These are phyloP conservation scores for Calephelis perditalis DNA, from an alignment of 2,888 invertebrate genomes.

Conservation along the genomic window DNA sequence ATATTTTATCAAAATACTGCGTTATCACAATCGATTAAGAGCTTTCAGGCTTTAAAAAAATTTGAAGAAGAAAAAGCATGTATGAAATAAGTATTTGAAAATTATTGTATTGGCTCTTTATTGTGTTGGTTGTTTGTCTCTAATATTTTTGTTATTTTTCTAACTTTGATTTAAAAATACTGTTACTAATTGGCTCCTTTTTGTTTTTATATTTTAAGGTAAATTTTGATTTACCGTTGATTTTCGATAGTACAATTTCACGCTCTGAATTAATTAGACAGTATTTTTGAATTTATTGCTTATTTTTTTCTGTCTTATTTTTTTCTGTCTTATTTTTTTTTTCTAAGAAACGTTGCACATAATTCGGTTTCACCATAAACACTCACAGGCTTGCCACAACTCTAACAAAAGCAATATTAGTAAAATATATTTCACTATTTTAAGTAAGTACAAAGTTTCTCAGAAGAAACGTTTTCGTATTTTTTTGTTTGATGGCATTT, in stretches of 20 bases:
- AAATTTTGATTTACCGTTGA: no score
- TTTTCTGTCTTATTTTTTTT: not conserved
- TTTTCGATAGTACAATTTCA: no score
- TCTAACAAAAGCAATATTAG: not conserved
- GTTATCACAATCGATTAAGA: slow-evolving; percentile 69
- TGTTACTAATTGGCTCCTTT: no score
- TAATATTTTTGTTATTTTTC: slow-evolving; percentile 23
- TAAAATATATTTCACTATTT: no score
- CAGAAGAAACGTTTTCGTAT: no score
- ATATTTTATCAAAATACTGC: slow-evolving; percentile 34
- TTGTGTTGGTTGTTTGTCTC: slow-evolving; percentile 46
- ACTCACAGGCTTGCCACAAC: not conserved
- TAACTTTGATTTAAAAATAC: no score
- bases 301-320: not conserved
- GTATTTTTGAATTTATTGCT: not conserved
- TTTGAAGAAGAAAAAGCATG: slow-evolving; percentile 51
- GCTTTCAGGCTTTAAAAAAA: slow-evolving; percentile 59
- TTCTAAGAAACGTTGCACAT: not conserved
- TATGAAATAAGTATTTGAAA: slow-evolving; percentile 51
- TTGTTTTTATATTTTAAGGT: no score
- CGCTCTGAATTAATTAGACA: not conserved
- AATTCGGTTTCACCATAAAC: not conserved
- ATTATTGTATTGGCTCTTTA: not conserved
- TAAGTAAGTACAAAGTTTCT: no score
- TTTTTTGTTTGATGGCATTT: no score